Percentiles rank a stretch among this genome's conserved stretches.
These are phyloP conservation scores for Agrilus biguttatus DNA, from an alignment of 2,888 invertebrate genomes.

Conservation along the genomic window DNA sequence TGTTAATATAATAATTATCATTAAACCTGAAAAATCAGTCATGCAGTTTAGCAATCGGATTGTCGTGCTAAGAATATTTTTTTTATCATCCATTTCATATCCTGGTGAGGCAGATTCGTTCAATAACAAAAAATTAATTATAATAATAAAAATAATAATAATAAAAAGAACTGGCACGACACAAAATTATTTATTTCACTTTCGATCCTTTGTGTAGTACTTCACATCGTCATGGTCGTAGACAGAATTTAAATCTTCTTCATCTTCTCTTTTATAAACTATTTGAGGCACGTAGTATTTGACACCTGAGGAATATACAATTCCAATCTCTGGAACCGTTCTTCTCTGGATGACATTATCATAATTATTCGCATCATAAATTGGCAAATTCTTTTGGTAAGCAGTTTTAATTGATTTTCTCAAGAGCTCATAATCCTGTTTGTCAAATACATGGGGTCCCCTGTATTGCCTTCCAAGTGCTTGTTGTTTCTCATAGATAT, in stretches of 20 bases:
- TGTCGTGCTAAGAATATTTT: no score
- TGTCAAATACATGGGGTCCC: slow-evolving; percentile 28
- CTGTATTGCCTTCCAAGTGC: slow-evolving; percentile 23
- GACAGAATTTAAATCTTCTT: slow-evolving; percentile 23
- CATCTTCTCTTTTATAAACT: slow-evolving; percentile 16
- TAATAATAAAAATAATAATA: no score
- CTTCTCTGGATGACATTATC: slow-evolving; percentile 2
- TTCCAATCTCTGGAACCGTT: slow-evolving; percentile 27
- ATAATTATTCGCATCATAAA: neutral
- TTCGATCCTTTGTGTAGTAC: slow-evolving; percentile 5
- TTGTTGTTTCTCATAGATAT: slow-evolving; percentile 19
- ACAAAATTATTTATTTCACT: neutral
- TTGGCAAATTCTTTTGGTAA: neutral
- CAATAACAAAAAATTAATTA: no score
- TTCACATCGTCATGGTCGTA: slow-evolving; percentile 25
- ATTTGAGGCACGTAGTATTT: slow-evolving; percentile 30
- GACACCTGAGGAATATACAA: slow-evolving; percentile 28
- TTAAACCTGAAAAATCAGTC: no score
- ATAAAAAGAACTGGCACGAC: no score
- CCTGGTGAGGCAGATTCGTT: no score
- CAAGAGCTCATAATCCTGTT: slow-evolving; percentile 24
- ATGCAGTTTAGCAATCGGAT: no score
- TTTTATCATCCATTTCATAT: no score
- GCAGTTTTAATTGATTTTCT: neutral
- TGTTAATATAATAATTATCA: no score